Percentiles rank a stretch among this genome's conserved stretches.
Evolutionary conservation across 2,888 invertebrate species (phyloP).

Genomic region (Cybosia mesomella): DNA sequence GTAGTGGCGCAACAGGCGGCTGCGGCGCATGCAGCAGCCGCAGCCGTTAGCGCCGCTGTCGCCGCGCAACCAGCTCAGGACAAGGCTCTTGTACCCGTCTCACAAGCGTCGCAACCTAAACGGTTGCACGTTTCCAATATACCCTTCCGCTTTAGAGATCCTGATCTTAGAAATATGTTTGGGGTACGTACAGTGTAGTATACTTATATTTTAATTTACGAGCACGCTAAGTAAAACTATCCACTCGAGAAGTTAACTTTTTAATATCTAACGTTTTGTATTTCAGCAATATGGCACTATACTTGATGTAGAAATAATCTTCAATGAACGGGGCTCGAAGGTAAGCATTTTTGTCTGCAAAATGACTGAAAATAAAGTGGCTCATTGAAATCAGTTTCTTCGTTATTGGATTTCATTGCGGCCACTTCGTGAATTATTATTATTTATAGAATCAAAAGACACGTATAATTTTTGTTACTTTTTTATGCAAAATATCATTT

Average conservation of each 20-base stretch:
- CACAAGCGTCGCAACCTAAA: constrained; percentile 92
- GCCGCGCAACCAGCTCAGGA: constrained; percentile 76
- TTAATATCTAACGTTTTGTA: constrained; percentile 75
- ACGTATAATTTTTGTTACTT: neutral
- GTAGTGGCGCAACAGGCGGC: constrained; percentile 81
- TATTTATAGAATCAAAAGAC: constrained; percentile 39
- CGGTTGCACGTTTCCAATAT: constrained; percentile 99
- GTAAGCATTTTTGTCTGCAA: constrained; percentile 89
- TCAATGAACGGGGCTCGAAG: constrained; percentile 99
- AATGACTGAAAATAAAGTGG: constrained; percentile 59
- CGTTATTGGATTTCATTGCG: constrained; percentile 68
- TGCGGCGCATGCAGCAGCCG: constrained; percentile 82
- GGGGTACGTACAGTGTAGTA: constrained; percentile 91
- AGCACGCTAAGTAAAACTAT: constrained; percentile 58
- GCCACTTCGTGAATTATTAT: constrained; percentile 54
- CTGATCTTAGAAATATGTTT: constrained; percentile 99
- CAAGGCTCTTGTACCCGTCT: constrained; percentile 84
- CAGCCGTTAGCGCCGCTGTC: constrained; percentile 71
- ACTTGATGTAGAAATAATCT: constrained; percentile 99
- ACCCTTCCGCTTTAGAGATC: constrained; percentile 99
- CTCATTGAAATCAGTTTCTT: constrained; percentile 69
- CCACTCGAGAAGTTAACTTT: constrained; percentile 31
- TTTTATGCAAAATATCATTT: neutral
- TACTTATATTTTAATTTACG: constrained; percentile 22
- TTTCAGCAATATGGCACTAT: constrained; percentile 99